Evolutionary conservation across 2,113 vertebrate genomes (phyloP), one percentile per base, ranked within the genome.

Genomic region (Heterotilapia buettikoferi): DNA sequence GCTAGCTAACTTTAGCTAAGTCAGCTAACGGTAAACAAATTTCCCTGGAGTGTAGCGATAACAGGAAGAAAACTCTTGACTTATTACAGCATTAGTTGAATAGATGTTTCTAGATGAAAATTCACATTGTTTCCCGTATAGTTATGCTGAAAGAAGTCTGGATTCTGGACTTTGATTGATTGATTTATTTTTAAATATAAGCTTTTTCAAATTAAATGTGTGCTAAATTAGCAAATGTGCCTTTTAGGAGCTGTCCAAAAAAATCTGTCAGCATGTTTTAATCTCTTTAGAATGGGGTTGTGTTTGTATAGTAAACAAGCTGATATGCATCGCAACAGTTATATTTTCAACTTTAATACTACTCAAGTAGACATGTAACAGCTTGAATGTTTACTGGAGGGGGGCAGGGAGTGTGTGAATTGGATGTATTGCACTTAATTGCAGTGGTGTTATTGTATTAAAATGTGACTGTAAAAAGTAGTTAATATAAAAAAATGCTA

Each of bases 1-100:
- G 83, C 89, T 63, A 82, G 89, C 92, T 92, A 92, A 92, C 86
- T 88, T 88, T 88, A 92, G 90, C 94, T 50, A 90, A 86, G 84
- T 84, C 81, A 89, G 78, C 83, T 90, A 84, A 88, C 92, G 90
- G 86, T 84, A 84, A 89, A 89, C 86, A 91, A 9, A 79, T 84
- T 87, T 52, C 16, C 36, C 84, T 56, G 56, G 45, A 85, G 83
- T 63, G 66, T 9, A 36, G 61, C 59, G 50, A 29, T 16, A 63
- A 38, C 24, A 68, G 57, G 24, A 5, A 13, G 36, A 53, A 53
- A 82, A 36, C 38, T 19, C 24, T 68, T 16, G 10, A 38, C 4
- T 33, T 52, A 13, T 21, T 5, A 45, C 7, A 78, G 8, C 6
- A 6, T 63, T 13, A 16, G 5, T 66, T n/a, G 21, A 82, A 9